These are phyloP conservation scores for Drosophila equinoxialis DNA, from an alignment of 1,140 invertebrate genomes.

Conservation along the genomic window DNA sequence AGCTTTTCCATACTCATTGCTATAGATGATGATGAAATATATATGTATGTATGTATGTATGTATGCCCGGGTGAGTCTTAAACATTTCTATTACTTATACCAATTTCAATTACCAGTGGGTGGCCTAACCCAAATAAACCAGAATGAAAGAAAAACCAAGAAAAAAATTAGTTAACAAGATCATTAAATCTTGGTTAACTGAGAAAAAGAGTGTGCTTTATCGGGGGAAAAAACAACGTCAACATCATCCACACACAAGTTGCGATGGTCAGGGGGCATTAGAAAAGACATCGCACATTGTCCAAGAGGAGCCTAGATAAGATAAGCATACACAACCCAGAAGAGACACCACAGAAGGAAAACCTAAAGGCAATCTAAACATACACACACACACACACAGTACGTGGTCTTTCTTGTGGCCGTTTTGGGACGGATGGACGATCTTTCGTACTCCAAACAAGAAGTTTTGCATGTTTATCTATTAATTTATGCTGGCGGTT, in stretches of 20 bases:
- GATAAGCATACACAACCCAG: slow-evolving; percentile 13
- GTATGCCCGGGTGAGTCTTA: slow-evolving; percentile 5
- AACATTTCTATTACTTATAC: slow-evolving; percentile 28
- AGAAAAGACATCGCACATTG: slow-evolving; percentile 43
- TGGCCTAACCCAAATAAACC: slow-evolving; percentile 34
- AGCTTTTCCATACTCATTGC: not conserved
- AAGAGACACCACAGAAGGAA: slow-evolving; percentile 58
- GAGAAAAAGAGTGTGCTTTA: slow-evolving; percentile 23
- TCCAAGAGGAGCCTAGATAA: slow-evolving; percentile 19
- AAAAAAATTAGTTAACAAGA: slow-evolving; percentile 76
- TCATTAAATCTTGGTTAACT: slow-evolving; percentile 78
- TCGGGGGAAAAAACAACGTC: slow-evolving; percentile 31
- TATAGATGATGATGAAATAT: not conserved
- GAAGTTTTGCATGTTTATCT: slow-evolving; percentile 72
- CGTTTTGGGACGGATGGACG: not conserved
- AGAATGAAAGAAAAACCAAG: slow-evolving; percentile 22
- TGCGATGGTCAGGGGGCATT: slow-evolving; percentile 35
- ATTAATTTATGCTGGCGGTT: slow-evolving; percentile 77
- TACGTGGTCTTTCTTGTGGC: slow-evolving; percentile 35
- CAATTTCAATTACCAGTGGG: slow-evolving; percentile 49
- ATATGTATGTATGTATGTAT: too few species aligned
- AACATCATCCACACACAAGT: not conserved
- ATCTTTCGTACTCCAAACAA: not conserved
- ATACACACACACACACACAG: slow-evolving; percentile 37
- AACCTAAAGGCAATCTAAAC: not conserved